Evolutionary conservation across 1,140 invertebrate genomes (phyloP), one percentile per base, ranked within the genome.

Genomic region (Adoxophyes honmai): DNA sequence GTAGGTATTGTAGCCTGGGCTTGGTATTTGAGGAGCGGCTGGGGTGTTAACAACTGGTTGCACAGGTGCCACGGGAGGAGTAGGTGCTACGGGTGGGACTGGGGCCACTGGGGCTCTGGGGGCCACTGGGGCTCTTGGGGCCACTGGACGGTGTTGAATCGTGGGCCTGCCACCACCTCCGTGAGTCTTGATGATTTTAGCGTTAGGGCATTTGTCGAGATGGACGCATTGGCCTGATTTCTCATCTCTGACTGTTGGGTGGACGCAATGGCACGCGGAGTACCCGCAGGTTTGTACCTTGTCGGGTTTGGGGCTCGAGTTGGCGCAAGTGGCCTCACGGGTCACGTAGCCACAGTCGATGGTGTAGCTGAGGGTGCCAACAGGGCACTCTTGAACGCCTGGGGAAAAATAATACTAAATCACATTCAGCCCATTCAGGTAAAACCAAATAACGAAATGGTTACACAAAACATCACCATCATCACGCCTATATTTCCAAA

Each of bases 231-330:
- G 34, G 36, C 36, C 36, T 9, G 53, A 18, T 5, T 8, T 11
- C 7, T 14, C 11, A 18, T 55, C 21, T 28, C 53, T 36, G 8
- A 55, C 53, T 2, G 53, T 55, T 0, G 53, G 53, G 15, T 10
- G 8, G 53, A 18, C 16, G 53, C 53, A 55, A 35, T 55, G 11
- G 18, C 53, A 55, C 9, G 53, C 53, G n/a, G 36, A 18, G 36
- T 38, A 55, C 1, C 16, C 53, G 8, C 53, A 55, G 9, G 35
- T 16, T 16, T 28, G 6, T 16, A 18, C 11, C 0, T 8, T 16
- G 18, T 37, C 36, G 0, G 21, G 42, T 2, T 33, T 14, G 34
- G 53, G 36, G 8, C 35, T 11, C 9, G 15, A 37, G 10, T 55
- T 36, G 15, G 10, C 10, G 21, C 53, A 55, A 10, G 53, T 39